phyloP scores from a whole-genome alignment of 2,797 vertebrate genomes.

The Enteromius radiatus region DNA sequence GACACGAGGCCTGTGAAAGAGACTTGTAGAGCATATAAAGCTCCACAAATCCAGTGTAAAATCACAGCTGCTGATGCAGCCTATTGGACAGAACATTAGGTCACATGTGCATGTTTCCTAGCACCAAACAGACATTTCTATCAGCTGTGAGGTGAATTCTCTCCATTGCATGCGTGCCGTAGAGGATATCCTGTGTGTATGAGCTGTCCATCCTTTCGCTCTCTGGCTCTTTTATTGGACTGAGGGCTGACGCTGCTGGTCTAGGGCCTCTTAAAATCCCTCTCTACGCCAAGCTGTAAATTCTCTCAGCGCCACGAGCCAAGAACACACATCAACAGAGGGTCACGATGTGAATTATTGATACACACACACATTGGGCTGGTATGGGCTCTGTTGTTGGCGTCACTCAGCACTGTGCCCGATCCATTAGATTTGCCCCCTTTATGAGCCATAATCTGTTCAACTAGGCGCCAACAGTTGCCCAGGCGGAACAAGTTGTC shows the following conservation, averaged over 20 bases:
- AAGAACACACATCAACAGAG: conserved; percentile 67
- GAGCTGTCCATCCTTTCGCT: conserved; percentile 41
- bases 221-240: conserved; percentile 57
- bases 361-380: conserved; percentile 58
- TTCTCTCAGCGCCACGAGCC: conserved; percentile 68
- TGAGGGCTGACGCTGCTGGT: conserved; percentile 38
- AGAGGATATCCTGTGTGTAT: conserved; percentile 57
- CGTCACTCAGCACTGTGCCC: conserved; percentile 65
- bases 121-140: conserved; percentile 22
- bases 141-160: conserved; percentile 21
- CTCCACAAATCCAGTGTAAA: conserved; percentile 10
- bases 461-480: conserved; percentile 63
- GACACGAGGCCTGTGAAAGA: conserved; percentile 20
- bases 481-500: conserved; percentile 60
- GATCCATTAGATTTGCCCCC: conserved; percentile 62
- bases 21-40: conserved; percentile 2
- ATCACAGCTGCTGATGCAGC: conserved; percentile 18
- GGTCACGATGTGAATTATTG: conserved; percentile 72
- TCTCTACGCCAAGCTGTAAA: conserved; percentile 24
- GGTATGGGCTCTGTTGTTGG: conserved; percentile 62
- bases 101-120: neutral
- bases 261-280: conserved; percentile 38
- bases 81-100: conserved; percentile 3
- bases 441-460: conserved; percentile 67
- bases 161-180: conserved; percentile 2